These are phyloP conservation scores for Drosophila pseudotakahashii DNA, from an alignment of 2,888 invertebrate genomes.

Conservation along the genomic window DNA sequence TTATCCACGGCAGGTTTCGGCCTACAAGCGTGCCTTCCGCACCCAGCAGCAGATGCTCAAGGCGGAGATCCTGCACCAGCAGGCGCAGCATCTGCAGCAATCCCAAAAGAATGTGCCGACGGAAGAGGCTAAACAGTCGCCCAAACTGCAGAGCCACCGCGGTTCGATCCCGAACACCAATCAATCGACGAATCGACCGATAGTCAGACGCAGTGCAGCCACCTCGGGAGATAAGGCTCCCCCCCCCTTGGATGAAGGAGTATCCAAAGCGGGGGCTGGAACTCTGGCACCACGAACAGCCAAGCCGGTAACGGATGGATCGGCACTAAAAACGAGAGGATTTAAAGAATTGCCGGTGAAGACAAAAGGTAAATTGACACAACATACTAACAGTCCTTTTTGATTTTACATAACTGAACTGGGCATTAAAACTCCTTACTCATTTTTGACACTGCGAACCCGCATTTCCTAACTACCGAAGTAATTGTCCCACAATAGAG, in stretches of 20 bases:
- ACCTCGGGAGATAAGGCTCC: neutral
- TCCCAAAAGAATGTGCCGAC: no score
- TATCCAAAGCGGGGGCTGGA: neutral
- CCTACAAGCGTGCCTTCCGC: conserved; percentile 40
- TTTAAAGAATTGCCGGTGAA: neutral
- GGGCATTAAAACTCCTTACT: no score
- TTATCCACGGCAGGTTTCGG: conserved; percentile 11
- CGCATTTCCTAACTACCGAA: no score
- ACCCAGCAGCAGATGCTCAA: conserved; percentile 49
- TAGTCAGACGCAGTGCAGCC: neutral
- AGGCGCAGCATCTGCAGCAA: conserved; percentile 4
- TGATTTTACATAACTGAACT: no score
- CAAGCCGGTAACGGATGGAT: neutral
- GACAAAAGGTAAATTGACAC: neutral
- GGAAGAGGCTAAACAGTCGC: neutral
- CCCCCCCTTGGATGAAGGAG: no score
- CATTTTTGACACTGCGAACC: no score
- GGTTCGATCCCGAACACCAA: neutral
- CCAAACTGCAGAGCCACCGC: conserved; percentile 1
- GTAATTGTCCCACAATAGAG: no score
- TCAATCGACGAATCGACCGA: neutral
- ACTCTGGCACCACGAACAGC: neutral
- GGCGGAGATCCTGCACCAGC: conserved; percentile 44
- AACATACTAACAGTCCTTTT: no score
- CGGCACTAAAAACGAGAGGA: neutral